Evolutionary conservation across 1,140 invertebrate genomes (phyloP).

Genomic region (Trichomalopsis sarcophagae): DNA sequence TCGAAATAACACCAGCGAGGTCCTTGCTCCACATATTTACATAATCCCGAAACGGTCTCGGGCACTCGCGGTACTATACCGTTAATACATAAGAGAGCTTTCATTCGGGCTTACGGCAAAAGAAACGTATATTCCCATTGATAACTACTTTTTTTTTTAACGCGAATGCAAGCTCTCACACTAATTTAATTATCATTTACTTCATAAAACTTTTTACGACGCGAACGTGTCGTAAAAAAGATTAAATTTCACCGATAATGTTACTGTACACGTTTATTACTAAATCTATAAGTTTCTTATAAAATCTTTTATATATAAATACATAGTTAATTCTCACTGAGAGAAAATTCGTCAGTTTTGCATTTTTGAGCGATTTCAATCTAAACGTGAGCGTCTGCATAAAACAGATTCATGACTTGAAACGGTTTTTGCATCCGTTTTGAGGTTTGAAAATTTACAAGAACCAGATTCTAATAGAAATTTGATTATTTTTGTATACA

Average conservation of each 20-base stretch:
- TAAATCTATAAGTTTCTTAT: not conserved
- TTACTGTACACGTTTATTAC: constrained; percentile 27
- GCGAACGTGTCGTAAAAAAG: not conserved
- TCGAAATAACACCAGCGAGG: constrained; percentile 47
- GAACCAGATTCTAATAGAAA: not conserved
- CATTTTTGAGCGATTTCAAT: not conserved
- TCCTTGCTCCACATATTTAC: constrained; percentile 48
- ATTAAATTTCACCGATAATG: not conserved
- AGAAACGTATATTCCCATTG: not conserved
- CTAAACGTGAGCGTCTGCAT: not conserved
- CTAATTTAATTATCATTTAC: not conserved
- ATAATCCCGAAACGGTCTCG: constrained; percentile 41
- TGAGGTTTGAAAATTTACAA: not conserved
- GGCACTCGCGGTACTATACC: constrained; percentile 20
- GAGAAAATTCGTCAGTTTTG: not conserved
- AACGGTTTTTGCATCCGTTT: not conserved
- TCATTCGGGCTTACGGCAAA: not conserved
- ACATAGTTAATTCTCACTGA: not conserved
- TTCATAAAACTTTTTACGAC: not conserved
- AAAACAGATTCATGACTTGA: not conserved
- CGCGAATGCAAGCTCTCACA: not conserved
- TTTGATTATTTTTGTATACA: not conserved
- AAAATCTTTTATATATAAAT: not conserved
- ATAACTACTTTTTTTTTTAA: not conserved
- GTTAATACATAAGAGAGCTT: constrained; percentile 15